Conservation (phyloP, 2,113 vertebrate species). For the Spizaetus ornatus region DNA sequence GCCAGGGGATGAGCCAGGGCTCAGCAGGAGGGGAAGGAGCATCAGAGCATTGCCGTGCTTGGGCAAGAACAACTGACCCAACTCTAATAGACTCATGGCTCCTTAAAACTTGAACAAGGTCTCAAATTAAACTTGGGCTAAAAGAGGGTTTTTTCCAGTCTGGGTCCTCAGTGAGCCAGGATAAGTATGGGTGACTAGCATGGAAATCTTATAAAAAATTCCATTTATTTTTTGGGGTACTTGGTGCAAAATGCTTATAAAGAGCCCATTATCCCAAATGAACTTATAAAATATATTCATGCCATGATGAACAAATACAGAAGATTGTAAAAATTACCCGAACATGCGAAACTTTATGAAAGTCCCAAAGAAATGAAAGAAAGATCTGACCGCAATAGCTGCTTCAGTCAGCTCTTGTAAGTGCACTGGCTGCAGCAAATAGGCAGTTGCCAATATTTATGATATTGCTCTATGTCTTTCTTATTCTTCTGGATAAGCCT, state of each 20-base stretch:
- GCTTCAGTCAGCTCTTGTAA: not conserved
- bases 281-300: not conserved
- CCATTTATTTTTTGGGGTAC: not conserved
- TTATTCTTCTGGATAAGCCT: not conserved
- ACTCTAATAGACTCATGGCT: not conserved
- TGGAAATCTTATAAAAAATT: fast-evolving
- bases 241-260: not conserved
- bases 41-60: too few relatives aligned
- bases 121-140: not conserved
- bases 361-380: not conserved
- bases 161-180: not conserved
- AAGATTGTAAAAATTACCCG: not conserved
- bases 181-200: not conserved
- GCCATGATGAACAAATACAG: not conserved
- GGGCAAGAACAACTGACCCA: not conserved
- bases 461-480: not conserved
- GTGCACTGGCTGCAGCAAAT: not conserved
- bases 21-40: not conserved
- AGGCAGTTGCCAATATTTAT: not conserved
- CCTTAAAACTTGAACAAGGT: too few relatives aligned
- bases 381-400: not conserved
- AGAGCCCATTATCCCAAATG: not conserved
- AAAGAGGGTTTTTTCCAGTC: not conserved
- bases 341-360: not conserved
- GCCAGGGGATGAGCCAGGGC: not conserved